Evolutionary conservation across 2,797 vertebrate species (phyloP), one percentile per base, ranked within the genome.

Genomic region (Sebastes iracundus): DNA sequence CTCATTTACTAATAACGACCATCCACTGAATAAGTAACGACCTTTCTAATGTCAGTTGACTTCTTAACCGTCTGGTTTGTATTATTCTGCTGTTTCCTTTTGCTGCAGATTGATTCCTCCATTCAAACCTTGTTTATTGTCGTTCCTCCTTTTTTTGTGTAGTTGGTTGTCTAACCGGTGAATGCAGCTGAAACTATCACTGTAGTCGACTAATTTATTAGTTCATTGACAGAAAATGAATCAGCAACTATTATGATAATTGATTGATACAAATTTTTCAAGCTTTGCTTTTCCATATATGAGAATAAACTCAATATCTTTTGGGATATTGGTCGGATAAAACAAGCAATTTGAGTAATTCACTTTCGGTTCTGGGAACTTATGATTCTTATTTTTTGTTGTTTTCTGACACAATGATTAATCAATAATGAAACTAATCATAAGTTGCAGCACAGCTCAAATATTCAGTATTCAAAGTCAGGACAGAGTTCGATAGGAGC

Each of bases 1-100:
- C 93, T 93, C 90, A 95, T 94, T 91, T 88, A 79, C 88, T 93
- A 88, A 93, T 95, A 94, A 95, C 73, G 90, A 95, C 87, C 80
- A 88, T 87, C 75, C 84, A 90, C 94, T 94, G 92, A 94, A 93
- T 93, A 93, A 95, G 90, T 92, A 90, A 94, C 92, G 86, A 81
- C 93, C 87, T 82, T 76, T 89, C 70, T 95, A 81, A 91, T 94
- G 91, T 85, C 82, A 81, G 75, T 91, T 90, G 89, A 87, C 92
- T 94, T 89, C 84, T 91, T 88, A 83, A 86, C 76, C 56, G 78
- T 88, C 90, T 88, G 89, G 61, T 90, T 92, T 89, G 78, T 90
- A 83, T 91, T 90, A 94, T 96, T 89, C 91, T 93, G 71, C 75
- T 61, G 49, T 86, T 90, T 87, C 80, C 52, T 84, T 87, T 23